Evolutionary conservation across 2,888 invertebrate species (phyloP).

Genomic region (Xylocampa areola): DNA sequence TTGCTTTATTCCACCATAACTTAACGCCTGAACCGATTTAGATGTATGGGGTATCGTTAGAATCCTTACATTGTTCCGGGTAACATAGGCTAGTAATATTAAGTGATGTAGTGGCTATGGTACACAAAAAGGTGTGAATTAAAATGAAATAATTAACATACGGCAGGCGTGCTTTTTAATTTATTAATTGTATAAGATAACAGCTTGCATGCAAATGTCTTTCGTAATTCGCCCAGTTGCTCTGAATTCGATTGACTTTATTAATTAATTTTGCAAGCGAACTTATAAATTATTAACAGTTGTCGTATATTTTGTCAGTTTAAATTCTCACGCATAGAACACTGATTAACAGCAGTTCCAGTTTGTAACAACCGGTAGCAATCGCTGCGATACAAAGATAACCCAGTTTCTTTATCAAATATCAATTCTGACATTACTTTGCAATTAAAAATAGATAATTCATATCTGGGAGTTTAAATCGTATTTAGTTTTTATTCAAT

Average conservation of each 20-base stretch:
- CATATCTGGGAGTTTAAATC: slow-evolving; percentile 37
- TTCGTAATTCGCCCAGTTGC: slow-evolving; percentile 1
- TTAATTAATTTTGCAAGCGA: not conserved
- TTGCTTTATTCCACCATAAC: no score
- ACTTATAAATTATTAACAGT: not conserved
- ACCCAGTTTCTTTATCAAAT: slow-evolving; percentile 36
- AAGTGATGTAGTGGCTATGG: no score
- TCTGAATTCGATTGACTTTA: slow-evolving; percentile 2
- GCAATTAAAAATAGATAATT: slow-evolving; percentile 41
- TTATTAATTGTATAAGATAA: no score
- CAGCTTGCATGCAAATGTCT: slow-evolving; percentile 21
- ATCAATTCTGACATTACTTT: slow-evolving; percentile 38
- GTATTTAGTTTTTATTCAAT: slow-evolving; percentile 30
- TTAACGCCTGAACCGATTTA: no score
- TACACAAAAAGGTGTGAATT: no score
- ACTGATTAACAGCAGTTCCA: not conserved
- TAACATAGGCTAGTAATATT: no score
- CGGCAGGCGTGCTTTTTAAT: no score
- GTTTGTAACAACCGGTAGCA: slow-evolving; percentile 34
- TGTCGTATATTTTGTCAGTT: not conserved
- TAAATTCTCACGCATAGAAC: not conserved
- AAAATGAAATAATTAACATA: no score
- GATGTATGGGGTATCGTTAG: no score
- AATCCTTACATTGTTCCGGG: no score
- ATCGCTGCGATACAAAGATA: slow-evolving; percentile 43